Conservation (phyloP, 2,797 vertebrate species). For the Alosa sapidissima region DNA sequence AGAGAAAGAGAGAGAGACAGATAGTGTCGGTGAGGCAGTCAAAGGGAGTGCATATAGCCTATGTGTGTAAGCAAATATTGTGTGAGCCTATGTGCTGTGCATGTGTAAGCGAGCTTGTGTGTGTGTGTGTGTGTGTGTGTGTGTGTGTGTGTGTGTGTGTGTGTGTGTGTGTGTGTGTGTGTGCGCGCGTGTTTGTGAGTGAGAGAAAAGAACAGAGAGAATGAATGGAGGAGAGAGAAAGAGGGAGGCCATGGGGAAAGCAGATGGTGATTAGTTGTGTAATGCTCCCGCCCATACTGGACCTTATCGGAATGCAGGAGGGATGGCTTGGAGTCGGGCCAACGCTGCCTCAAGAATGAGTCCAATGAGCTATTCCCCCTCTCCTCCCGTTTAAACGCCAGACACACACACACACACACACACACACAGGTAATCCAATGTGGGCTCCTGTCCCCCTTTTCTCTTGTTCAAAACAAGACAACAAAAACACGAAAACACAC, state of each 20-base stretch:
- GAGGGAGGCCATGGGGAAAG: background rate
- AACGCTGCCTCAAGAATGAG: background rate
- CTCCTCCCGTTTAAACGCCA: background rate
- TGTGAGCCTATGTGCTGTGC: no score
- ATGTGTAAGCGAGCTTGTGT: no score
- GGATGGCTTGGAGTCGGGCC: slow-evolving; percentile 50
- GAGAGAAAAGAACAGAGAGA: background rate
- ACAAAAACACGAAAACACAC: background rate
- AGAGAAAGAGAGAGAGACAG: background rate
- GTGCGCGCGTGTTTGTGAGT: background rate
- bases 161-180: background rate
- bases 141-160: no score
- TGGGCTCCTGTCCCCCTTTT: background rate
- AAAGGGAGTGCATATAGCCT: no score
- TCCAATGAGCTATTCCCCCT: slow-evolving; percentile 3
- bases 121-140: no score
- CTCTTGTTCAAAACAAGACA: background rate
- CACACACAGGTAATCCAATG: background rate
- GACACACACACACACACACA: background rate
- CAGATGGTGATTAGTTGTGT: slow-evolving; percentile 50
- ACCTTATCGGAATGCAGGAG: slow-evolving; percentile 63
- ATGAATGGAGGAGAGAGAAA: background rate
- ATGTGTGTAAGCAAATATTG: no score
- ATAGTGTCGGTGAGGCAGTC: no score
- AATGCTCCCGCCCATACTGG: slow-evolving; percentile 50